phyloP scores from a whole-genome alignment of 1,140 invertebrate species.

The Formica exsecta region DNA sequence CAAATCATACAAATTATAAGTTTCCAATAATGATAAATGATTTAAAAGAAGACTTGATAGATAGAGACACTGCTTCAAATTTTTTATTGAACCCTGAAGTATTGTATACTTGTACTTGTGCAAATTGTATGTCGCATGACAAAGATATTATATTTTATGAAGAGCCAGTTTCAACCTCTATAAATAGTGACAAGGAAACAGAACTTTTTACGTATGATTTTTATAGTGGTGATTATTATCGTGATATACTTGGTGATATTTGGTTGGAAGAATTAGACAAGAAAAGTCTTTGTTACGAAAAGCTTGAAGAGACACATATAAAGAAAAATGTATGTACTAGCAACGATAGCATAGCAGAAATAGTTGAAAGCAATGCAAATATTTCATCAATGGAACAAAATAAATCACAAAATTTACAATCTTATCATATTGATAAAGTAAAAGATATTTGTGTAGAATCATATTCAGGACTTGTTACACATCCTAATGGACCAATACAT shows the following conservation, averaged over 20 bases:
- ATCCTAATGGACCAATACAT: background rate
- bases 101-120: constrained; percentile 29
- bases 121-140: constrained; percentile 32
- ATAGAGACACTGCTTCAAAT: background rate
- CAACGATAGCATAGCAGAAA: background rate
- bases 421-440: background rate
- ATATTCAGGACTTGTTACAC: background rate
- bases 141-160: constrained; percentile 36
- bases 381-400: background rate
- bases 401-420: constrained; percentile 11
- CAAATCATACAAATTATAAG: background rate
- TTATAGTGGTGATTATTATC: constrained; percentile 6
- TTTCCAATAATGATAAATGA: background rate
- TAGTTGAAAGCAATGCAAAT: background rate
- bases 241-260: constrained; percentile 19
- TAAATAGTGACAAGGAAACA: background rate
- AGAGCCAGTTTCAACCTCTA: constrained; percentile 9
- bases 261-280: background rate
- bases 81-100: constrained; percentile 9
- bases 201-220: background rate
- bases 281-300: background rate
- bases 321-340: background rate
- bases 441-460: background rate
- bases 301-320: background rate
- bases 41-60: background rate